Base-by-base conservation (phyloP, 2,888 invertebrate genomes). In the Ophioninae sp. region DNA sequence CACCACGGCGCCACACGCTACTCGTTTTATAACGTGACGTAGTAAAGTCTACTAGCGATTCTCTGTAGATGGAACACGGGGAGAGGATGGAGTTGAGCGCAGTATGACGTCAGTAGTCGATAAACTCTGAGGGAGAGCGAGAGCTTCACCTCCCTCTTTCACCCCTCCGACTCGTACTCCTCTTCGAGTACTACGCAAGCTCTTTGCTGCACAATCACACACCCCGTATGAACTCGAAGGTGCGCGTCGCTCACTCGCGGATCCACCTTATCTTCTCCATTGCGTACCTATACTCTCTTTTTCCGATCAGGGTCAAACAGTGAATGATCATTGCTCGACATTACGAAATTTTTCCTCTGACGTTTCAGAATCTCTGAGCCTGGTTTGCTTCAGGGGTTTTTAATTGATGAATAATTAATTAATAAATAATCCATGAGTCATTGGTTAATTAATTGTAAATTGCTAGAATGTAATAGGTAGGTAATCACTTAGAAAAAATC, bases 61-160 rank as follows among this genome's bases (percentile, higher is more conserved):
- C 72, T 39, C 72, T 39, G 13, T 10, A 23, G 23, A 64, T 20
- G 22, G 67, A 56, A 51, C 30, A 51, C 30, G 58, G 64, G 23
- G 65, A 8, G n/a, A 58, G 83, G 88, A 20, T 30, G 23, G 87
- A 87, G 68, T 81, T 44, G 69, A 73, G 79, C 76, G 81, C 79
- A 64, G 79, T 72, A 79, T 91, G 91, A 91, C 91, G 91, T 91
- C 91, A 91, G 87, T 88, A 91, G 89, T 91, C 91, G 91, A 91
- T 91, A 91, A 90, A 91, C 90, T 88, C 89, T 87, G 81, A 71
- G 77, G 37, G 81, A 63, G 67, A 65, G 65, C 67, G 67, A 67
- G 76, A n/a, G n/a, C n/a, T 59, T 39, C 20, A 8, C 64, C 61
- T n/a, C 41, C 30, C 30, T 10, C 23, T 23, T 22, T 41, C 61